phyloP scores from a whole-genome alignment of 2,888 invertebrate genomes.

The Xestia sexstrigata region DNA sequence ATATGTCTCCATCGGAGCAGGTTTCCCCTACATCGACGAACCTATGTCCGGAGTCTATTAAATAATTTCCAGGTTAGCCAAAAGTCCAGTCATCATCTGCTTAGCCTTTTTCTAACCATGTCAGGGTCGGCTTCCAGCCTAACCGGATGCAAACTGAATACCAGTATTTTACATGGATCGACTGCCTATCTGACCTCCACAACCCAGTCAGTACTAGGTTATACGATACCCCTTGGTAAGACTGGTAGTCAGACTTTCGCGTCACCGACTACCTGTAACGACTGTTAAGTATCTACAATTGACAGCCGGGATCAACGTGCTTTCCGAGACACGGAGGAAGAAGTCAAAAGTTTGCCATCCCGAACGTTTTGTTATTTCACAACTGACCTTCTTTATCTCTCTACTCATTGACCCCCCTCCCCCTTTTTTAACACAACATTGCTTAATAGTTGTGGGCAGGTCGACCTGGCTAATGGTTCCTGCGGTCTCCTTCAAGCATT shows the following conservation, averaged over 20 bases:
- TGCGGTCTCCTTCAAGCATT: conserved; percentile 49
- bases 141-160: no score
- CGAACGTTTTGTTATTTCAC: neutral
- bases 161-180: no score
- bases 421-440: conserved; percentile 46
- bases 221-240: no score
- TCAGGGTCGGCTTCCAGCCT: no score
- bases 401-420: conserved; percentile 3
- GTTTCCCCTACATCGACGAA: neutral
- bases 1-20: neutral
- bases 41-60: neutral
- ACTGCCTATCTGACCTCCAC: no score
- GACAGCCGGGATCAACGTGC: no score
- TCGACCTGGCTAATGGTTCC: conserved; percentile 53
- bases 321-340: no score
- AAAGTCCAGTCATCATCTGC: neutral
- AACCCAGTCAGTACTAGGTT: no score
- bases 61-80: neutral
- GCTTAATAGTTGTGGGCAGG: conserved; percentile 58
- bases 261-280: no score
- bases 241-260: no score
- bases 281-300: neutral
- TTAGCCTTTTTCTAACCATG: no score
- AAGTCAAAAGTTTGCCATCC: no score
- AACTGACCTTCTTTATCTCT: neutral